A percentile compares a stretch with the other conserved stretches of the same genome.
Conservation (phyloP, 2,888 invertebrate genomes). For the Melolontha melolontha region DNA sequence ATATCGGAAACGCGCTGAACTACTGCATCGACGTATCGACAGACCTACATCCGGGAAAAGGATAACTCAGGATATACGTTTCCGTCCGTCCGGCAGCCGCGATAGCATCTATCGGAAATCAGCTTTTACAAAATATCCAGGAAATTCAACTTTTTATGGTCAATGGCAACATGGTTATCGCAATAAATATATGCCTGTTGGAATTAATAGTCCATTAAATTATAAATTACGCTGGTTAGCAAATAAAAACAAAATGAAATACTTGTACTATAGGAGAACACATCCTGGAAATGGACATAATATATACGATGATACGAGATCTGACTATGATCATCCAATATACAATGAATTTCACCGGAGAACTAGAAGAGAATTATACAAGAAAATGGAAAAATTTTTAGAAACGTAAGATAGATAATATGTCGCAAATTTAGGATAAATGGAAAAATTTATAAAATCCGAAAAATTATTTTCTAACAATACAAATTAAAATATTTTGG, state of each 20-base stretch:
- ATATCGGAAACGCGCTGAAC: slow-evolving; percentile 29
- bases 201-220: neutral
- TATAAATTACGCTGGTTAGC: slow-evolving; percentile 23
- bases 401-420: slow-evolving; percentile 11
- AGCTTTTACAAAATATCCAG: slow-evolving; percentile 22
- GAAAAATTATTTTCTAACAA: too few species aligned
- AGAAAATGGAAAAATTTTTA: slow-evolving; percentile 30
- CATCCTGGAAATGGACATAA: slow-evolving; percentile 7
- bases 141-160: slow-evolving; percentile 16
- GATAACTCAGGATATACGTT: slow-evolving; percentile 32
- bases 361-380: slow-evolving; percentile 30
- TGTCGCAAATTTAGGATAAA: too few species aligned
- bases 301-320: slow-evolving; percentile 22
- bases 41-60: slow-evolving; percentile 32
- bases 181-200: slow-evolving; percentile 8
- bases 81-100: slow-evolving; percentile 26
- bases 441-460: too few species aligned
- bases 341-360: slow-evolving; percentile 34
- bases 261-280: slow-evolving; percentile 20
- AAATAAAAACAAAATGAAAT: slow-evolving; percentile 22
- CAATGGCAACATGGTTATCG: slow-evolving; percentile 9
- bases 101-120: slow-evolving; percentile 14
- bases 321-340: slow-evolving; percentile 33
- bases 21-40: slow-evolving; percentile 36
- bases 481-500: too few species aligned